Conservation (phyloP, 2,797 vertebrate species). For the Vultur gryphus region DNA sequence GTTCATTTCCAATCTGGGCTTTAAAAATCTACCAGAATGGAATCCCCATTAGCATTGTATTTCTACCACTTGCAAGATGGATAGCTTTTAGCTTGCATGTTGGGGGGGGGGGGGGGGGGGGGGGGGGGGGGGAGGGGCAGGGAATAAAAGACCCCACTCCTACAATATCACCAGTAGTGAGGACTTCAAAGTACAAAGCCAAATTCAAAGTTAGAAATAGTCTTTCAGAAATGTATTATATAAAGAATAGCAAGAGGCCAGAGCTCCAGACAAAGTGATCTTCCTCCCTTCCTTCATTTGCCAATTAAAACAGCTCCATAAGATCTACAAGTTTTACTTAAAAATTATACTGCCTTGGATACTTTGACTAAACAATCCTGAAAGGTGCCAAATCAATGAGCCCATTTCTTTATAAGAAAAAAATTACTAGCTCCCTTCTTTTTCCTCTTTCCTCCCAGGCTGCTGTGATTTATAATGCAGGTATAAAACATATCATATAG, state of each 20-base stretch:
- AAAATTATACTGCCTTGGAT: background rate
- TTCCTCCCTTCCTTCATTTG: background rate
- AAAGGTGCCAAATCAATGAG: background rate
- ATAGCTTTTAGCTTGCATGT: background rate
- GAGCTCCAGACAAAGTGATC: background rate
- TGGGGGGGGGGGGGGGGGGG: no score
- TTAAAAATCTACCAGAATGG: conserved; percentile 39
- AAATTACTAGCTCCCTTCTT: background rate
- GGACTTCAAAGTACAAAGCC: background rate
- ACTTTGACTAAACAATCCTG: background rate
- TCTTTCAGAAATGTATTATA: background rate
- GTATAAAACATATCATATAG: background rate
- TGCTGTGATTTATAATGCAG: background rate
- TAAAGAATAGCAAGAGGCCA: background rate
- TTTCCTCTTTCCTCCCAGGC: background rate
- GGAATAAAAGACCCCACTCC: background rate
- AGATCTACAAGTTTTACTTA: background rate
- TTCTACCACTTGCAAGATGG: background rate
- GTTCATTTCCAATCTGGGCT: conserved; percentile 70
- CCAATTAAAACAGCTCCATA: background rate
- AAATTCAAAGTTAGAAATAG: background rate
- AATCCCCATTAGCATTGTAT: conserved; percentile 13
- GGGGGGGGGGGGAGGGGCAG: no score
- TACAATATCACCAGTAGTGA: background rate
- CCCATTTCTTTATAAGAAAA: background rate